Base-by-base conservation (phyloP, 2,888 invertebrate species). In the Bombylius discolor region DNA sequence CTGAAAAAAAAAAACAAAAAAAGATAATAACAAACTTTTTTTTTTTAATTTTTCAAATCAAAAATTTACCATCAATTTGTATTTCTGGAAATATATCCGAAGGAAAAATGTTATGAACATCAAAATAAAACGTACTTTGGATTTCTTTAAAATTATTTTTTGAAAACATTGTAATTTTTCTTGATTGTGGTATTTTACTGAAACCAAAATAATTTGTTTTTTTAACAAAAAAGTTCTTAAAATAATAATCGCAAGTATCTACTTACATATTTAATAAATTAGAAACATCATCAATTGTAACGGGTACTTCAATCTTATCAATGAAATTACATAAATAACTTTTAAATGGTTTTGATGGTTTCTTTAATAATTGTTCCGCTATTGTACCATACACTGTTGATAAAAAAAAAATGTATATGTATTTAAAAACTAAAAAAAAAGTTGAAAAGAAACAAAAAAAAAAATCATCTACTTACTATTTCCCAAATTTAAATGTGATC, bases 51-150 rank as follows among this genome's bases (percentile, higher is more conserved):
- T 36, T 36, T 8, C 6, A 36, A 36, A 36, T 8, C 12, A 31
- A 39, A 33, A 36, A 1, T 23, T 56, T 49, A 71, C 71, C 70
- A 57, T 69, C 69, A 9, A 57, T 60, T 56, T 67, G 50, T 64
- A 60, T 67, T 55, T 65, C 64, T 49, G 68, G 62, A 13, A 68
- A 63, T 58, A 68, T 57, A 34, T 66, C 64, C 0, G 70, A 64
- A 5, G 74, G 74, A 53, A 68, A 72, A 53, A 74, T 66, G 56
- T 71, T 70, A 39, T 73, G 71, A 57, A 68, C 62, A 54, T 65
- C 69, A 31, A 65, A 73, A 44, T 68, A 71, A 59, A 70, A 72
- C 4, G 67, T 70, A 5, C 67, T 68, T 51, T 65, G 63, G 5
- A 69, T 58, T 52, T 68, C 62, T 12, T 67, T 68, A 31, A 69